Percentiles rank a stretch among this genome's conserved stretches.
These are phyloP conservation scores for Anthophora plumipes DNA, from an alignment of 2,888 invertebrate genomes.

Conservation along the genomic window DNA sequence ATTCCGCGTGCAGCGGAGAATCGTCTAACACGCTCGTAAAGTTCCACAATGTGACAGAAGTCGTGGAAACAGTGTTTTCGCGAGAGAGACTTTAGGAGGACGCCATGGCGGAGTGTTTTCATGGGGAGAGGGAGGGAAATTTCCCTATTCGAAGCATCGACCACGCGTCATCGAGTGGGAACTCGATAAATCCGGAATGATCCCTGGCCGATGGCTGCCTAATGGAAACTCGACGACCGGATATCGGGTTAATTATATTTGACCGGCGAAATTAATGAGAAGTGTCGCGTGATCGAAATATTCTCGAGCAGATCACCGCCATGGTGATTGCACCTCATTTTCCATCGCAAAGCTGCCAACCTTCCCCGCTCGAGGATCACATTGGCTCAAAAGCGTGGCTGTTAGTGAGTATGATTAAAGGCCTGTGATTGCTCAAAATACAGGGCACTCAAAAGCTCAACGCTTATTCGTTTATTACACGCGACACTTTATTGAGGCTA, in stretches of 20 bases:
- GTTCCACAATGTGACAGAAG: conserved; percentile 19
- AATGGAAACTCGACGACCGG: conserved; percentile 9
- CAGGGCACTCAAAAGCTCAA: neutral
- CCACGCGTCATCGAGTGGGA: neutral
- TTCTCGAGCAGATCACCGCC: conserved; percentile 12
- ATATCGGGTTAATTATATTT: conserved; percentile 32
- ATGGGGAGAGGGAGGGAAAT: no score
- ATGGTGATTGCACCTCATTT: conserved; percentile 5
- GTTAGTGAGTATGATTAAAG: neutral
- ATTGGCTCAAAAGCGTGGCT: neutral
- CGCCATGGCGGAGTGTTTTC: no score
- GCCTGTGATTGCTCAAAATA: neutral
- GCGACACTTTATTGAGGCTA: neutral
- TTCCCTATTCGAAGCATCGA: no score
- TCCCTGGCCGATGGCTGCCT: conserved; percentile 1
- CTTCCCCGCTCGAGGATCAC: no score
- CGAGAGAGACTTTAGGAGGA: no score
- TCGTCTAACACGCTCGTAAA: conserved; percentile 32
- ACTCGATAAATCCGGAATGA: conserved; percentile 15
- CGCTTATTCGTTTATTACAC: neutral
- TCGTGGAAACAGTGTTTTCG: neutral
- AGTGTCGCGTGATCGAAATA: conserved; percentile 21
- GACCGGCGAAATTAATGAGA: conserved; percentile 31
- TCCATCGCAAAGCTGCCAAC: neutral
- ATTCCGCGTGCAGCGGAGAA: conserved; percentile 9